Evolutionary conservation across 2,797 vertebrate genomes (phyloP).

Genomic region (Cetoscarus ocellatus): DNA sequence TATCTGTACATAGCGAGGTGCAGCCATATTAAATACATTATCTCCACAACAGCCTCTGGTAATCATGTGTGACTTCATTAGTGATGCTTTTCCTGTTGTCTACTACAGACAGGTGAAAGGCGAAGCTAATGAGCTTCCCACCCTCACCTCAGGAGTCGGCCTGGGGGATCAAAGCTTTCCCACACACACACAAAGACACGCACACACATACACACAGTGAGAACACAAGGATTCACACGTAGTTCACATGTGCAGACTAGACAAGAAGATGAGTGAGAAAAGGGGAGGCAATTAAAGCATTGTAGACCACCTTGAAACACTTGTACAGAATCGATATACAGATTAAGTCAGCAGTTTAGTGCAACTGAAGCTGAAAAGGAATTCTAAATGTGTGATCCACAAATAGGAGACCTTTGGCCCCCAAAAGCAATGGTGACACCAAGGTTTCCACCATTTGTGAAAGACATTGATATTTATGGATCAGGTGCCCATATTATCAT

Average conservation of each 20-base stretch:
- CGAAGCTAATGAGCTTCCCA: slow-evolving; percentile 71
- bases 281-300: slow-evolving; percentile 58
- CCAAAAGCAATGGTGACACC: background rate
- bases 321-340: slow-evolving; percentile 42
- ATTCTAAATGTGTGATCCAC: background rate
- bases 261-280: slow-evolving; percentile 38
- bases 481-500: too few relatives aligned
- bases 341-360: slow-evolving; percentile 21
- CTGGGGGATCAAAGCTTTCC: slow-evolving; percentile 68
- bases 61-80: slow-evolving; percentile 59
- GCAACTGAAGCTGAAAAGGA: slow-evolving; percentile 11
- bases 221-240: slow-evolving; percentile 35
- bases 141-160: slow-evolving; percentile 47
- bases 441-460: background rate
- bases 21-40: slow-evolving; percentile 9
- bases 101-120: slow-evolving; percentile 54
- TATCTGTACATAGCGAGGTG: slow-evolving; percentile 9
- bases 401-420: background rate
- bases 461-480: too few relatives aligned
- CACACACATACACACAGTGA: slow-evolving; percentile 8
- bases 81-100: slow-evolving; percentile 49
- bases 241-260: slow-evolving; percentile 31
- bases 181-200: slow-evolving; percentile 11
- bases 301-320: slow-evolving; percentile 48
- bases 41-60: slow-evolving; percentile 12